These are phyloP conservation scores for Indicator maculatus DNA, from an alignment of 2,113 vertebrate species.

Conservation along the genomic window DNA sequence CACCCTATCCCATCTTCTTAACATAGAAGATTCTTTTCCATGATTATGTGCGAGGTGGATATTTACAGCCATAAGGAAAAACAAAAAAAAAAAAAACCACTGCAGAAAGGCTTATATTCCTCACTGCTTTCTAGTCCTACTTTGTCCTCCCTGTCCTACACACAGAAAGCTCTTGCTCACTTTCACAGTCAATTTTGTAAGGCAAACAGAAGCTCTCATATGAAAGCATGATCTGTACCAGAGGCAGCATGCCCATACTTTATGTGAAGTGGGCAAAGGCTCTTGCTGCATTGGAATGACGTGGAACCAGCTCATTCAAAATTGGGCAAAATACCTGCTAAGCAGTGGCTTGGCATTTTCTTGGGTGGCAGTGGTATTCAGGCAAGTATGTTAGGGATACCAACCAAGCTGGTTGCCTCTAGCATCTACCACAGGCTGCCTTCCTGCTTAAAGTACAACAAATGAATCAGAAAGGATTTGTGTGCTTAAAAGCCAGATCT, in stretches of 20 bases:
- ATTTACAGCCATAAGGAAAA: not conserved
- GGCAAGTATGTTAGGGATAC: not conserved
- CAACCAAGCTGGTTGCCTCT: not conserved
- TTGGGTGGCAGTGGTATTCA: not conserved
- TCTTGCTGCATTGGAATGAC: not conserved
- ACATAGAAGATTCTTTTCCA: not conserved
- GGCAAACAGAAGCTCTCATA: not conserved
- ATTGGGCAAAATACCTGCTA: not conserved
- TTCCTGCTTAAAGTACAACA: not conserved
- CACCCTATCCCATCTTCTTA: not conserved
- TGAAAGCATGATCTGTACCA: rapidly evolving
- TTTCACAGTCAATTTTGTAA: not conserved
- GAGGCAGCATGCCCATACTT: not conserved
- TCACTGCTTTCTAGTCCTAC: not conserved
- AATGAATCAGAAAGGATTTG: not conserved
- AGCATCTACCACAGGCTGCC: not conserved
- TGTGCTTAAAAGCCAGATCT: not conserved
- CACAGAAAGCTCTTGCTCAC: not conserved
- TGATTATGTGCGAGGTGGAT: not conserved
- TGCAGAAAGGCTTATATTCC: not conserved
- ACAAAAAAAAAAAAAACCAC: not conserved
- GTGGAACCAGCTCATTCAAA: not conserved
- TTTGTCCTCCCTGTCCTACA: not conserved
- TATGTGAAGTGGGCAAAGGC: not conserved
- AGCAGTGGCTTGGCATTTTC: not conserved